A percentile compares a stretch with the other conserved stretches of the same genome.
These are phyloP conservation scores for Puffinus mauretanicus DNA, from an alignment of 2,113 vertebrate genomes.

Conservation along the genomic window DNA sequence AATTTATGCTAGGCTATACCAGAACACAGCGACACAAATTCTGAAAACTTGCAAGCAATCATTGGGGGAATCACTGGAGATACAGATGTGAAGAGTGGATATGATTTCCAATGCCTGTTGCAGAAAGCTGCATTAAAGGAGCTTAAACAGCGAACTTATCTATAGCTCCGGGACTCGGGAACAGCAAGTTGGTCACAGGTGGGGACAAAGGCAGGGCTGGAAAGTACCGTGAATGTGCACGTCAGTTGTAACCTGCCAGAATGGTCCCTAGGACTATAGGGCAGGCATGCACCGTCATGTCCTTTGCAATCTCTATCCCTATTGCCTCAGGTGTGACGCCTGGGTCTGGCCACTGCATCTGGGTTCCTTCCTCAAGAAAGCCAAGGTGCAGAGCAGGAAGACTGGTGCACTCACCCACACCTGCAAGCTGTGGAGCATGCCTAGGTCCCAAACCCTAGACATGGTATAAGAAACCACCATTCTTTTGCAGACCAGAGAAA, in stretches of 20 bases:
- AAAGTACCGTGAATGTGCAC: background rate
- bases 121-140: background rate
- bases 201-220: background rate
- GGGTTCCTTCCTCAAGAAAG: background rate
- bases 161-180: background rate
- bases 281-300: background rate
- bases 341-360: background rate
- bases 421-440: background rate
- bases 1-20: background rate
- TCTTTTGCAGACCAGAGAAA: background rate
- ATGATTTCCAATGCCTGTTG: background rate
- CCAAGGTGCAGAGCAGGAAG: background rate
- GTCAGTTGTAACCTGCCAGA: background rate
- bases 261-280: background rate
- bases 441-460: background rate
- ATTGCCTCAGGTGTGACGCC: fast-evolving
- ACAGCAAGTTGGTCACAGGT: fast-evolving
- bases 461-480: background rate
- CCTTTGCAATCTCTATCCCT: background rate
- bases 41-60: background rate
- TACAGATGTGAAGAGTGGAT: background rate
- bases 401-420: background rate
- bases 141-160: background rate
- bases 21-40: background rate
- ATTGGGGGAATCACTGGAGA: background rate